Percentiles rank a stretch among this genome's conserved stretches.
These are phyloP conservation scores for Haliaeetus leucogaster DNA, from an alignment of 2,113 vertebrate genomes.

Conservation along the genomic window DNA sequence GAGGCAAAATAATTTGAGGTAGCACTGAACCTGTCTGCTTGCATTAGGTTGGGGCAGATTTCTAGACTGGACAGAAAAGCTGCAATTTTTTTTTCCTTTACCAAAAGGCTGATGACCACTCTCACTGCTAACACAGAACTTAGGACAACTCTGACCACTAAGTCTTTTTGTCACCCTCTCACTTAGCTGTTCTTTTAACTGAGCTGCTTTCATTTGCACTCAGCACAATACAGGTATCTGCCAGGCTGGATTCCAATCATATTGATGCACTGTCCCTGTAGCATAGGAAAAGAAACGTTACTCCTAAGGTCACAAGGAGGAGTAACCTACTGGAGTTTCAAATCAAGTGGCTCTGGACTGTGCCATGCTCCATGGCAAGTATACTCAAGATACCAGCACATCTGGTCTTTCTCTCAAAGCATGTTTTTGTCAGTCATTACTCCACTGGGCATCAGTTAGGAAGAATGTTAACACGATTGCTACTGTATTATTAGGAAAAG, in stretches of 20 bases:
- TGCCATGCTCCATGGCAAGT: background rate
- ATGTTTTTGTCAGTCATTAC: rapidly evolving
- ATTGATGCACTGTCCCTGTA: background rate
- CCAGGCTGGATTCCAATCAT: background rate
- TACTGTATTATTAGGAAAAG: background rate
- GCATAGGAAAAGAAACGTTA: background rate
- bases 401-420: background rate
- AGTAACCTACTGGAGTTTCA: background rate
- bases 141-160: background rate
- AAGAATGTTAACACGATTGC: background rate
- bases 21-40: slow-evolving; percentile 42
- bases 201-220: background rate
- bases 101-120: background rate
- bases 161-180: background rate
- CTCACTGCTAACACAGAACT: background rate
- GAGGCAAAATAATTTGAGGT: slow-evolving; percentile 49
- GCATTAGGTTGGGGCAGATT: slow-evolving; percentile 39
- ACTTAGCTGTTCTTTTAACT: background rate
- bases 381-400: background rate
- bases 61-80: slow-evolving; percentile 13
- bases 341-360: background rate
- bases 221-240: background rate
- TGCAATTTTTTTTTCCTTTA: background rate
- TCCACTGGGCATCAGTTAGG: background rate
- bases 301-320: background rate